phyloP scores from a whole-genome alignment of 2,888 invertebrate genomes.

The Phalera bucephala region DNA sequence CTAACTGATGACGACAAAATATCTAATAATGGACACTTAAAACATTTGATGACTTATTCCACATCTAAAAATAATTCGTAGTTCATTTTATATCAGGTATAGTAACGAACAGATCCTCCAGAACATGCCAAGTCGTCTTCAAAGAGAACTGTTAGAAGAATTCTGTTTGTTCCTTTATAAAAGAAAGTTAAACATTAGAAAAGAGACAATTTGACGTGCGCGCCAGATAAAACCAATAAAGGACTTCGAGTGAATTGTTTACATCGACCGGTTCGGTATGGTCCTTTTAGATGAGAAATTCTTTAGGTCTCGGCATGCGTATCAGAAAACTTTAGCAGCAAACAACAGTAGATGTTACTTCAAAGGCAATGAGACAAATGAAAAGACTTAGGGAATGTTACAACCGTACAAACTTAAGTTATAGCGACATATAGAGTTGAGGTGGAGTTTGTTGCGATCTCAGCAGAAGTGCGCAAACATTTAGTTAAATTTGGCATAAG shows the following conservation, averaged over 20 bases:
- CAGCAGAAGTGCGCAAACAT: no score
- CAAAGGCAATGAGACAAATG: conserved; percentile 69
- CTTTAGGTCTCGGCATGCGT: conserved; percentile 50
- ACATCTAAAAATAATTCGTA: no score
- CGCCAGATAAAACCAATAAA: conserved; percentile 70
- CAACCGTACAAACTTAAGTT: conserved; percentile 1
- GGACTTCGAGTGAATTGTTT: conserved; percentile 62
- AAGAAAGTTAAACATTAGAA: conserved; percentile 20
- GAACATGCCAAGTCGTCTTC: conserved; percentile 26
- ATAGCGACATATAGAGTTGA: no score
- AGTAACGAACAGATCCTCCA: no score
- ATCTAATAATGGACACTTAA: no score
- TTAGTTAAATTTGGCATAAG: no score
- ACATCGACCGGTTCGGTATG: conserved; percentile 63
- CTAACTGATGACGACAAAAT: no score
- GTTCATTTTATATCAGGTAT: no score
- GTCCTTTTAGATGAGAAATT: conserved; percentile 73
- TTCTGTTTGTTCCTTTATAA: conserved; percentile 25
- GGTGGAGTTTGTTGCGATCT: no score
- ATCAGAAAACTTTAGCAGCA: conserved; percentile 53
- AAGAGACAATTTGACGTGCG: conserved; percentile 55
- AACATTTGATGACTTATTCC: no score
- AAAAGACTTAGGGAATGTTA: conserved; percentile 33
- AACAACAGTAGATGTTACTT: conserved; percentile 40
- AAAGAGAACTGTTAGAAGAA: conserved; percentile 29